These are phyloP conservation scores for Meteorus sp. DNA, from an alignment of 1,140 invertebrate genomes.

Conservation along the genomic window DNA sequence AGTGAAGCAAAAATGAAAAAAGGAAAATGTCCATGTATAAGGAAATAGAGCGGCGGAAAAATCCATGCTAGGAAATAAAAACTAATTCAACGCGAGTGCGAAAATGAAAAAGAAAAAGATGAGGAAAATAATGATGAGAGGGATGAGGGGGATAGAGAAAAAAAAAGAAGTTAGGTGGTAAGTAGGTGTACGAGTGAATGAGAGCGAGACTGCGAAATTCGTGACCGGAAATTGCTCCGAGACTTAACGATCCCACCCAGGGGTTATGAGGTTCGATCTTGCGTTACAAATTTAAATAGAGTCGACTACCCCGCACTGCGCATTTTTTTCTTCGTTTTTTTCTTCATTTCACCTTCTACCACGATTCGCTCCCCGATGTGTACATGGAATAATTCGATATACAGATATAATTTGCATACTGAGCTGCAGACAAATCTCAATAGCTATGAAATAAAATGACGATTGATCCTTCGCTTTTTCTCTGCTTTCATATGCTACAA, in stretches of 20 bases:
- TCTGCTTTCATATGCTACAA: background rate
- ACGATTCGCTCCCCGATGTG: background rate
- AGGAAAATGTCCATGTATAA: background rate
- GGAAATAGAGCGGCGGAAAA: background rate
- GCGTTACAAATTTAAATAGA: conserved; percentile 35
- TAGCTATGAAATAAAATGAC: no score
- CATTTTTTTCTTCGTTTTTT: background rate
- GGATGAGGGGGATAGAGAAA: background rate
- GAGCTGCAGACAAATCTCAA: no score
- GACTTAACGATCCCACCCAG: conserved; percentile 28
- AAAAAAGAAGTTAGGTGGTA: conserved; percentile 7
- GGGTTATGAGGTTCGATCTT: conserved; percentile 29
- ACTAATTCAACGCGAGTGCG: conserved; percentile 10
- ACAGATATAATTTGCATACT: no score
- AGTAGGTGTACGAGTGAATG: conserved; percentile 20
- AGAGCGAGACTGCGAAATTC: conserved; percentile 22
- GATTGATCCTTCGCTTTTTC: no score
- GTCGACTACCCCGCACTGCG: background rate
- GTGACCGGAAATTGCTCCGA: conserved; percentile 29
- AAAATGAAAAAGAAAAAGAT: no score
- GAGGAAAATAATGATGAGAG: background rate
- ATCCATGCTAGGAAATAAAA: conserved; percentile 2
- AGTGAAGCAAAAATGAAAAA: background rate
- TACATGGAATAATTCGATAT: no score
- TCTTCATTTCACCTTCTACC: background rate